Percentiles rank a stretch among this genome's conserved stretches.
Evolutionary conservation across 2,888 invertebrate species (phyloP).

Genomic region (Nephrotoma appendiculata): DNA sequence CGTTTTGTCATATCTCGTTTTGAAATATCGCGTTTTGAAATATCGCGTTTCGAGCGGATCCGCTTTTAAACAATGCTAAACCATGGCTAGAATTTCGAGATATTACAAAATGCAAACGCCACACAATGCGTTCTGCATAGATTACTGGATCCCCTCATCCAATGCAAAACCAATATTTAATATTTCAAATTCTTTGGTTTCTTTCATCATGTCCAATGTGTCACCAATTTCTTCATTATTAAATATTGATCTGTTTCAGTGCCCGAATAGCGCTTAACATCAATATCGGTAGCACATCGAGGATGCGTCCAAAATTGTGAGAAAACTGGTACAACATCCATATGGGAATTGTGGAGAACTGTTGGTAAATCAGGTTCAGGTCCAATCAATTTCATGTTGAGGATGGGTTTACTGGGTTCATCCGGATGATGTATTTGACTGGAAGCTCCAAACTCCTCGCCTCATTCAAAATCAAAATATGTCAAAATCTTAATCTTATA

Average conservation of each 20-base stretch:
- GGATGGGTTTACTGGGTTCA: constrained; percentile 52
- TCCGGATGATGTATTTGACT: constrained; percentile 39
- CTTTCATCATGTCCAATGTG: constrained; percentile 41
- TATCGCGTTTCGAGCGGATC: too few relatives aligned
- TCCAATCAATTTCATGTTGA: constrained; percentile 68
- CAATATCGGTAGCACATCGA: constrained; percentile 76
- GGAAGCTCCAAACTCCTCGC: constrained; percentile 53
- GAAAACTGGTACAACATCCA: constrained; percentile 64
- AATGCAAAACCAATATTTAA: constrained; percentile 64
- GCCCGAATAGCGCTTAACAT: constrained; percentile 60
- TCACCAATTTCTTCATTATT: constrained; percentile 62
- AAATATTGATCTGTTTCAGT: constrained; percentile 40
- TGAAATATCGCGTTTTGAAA: too few relatives aligned
- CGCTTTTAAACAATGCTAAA: constrained; percentile 38
- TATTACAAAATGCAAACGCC: constrained; percentile 39
- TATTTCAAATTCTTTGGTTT: constrained; percentile 46
- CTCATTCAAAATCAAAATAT: constrained; percentile 37
- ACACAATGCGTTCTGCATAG: constrained; percentile 50
- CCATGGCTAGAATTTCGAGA: constrained; percentile 67
- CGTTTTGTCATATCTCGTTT: too few relatives aligned
- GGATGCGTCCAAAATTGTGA: constrained; percentile 66
- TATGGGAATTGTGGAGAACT: constrained; percentile 81
- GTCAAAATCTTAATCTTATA: not conserved
- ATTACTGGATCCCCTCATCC: constrained; percentile 64
- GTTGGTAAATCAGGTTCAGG: constrained; percentile 51